Evolutionary conservation across 2,888 invertebrate species (phyloP).

Genomic region (Melipona bicolor): DNA sequence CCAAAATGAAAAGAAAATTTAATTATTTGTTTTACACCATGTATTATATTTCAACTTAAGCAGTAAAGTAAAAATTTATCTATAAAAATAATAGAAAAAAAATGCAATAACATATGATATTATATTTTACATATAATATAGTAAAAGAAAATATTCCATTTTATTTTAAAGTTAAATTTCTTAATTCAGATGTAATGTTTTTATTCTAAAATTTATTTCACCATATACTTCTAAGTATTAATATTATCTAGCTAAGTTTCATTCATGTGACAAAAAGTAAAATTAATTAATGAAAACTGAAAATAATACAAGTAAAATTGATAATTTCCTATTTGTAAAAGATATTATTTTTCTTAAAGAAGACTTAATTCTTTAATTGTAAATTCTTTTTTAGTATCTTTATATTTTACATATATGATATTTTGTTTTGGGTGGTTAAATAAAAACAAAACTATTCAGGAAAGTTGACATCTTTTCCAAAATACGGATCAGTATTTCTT

Average conservation of each 20-base stretch:
- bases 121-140: conserved; percentile 5
- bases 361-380: conserved; percentile 1
- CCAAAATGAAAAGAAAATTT: background rate
- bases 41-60: background rate
- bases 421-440: background rate
- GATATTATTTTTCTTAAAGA: background rate
- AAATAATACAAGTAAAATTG: conserved; percentile 10
- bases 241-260: conserved; percentile 12
- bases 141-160: conserved; percentile 15
- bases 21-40: conserved; percentile 12
- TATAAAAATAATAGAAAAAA: background rate
- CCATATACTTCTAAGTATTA: background rate
- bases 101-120: conserved; percentile 32
- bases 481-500: conserved; percentile 52
- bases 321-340: background rate
- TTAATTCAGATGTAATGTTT: background rate
- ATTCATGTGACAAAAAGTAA: conserved; percentile 31
- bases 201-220: conserved; percentile 1
- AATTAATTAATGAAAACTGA: conserved; percentile 10
- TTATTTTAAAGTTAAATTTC: conserved; percentile 1
- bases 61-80: conserved; percentile 7
- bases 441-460: background rate
- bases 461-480: conserved; percentile 21
- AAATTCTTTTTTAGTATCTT: background rate
- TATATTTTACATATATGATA: background rate